These are phyloP conservation scores for Laothoe populi DNA, from an alignment of 2,888 invertebrate genomes.

Conservation along the genomic window DNA sequence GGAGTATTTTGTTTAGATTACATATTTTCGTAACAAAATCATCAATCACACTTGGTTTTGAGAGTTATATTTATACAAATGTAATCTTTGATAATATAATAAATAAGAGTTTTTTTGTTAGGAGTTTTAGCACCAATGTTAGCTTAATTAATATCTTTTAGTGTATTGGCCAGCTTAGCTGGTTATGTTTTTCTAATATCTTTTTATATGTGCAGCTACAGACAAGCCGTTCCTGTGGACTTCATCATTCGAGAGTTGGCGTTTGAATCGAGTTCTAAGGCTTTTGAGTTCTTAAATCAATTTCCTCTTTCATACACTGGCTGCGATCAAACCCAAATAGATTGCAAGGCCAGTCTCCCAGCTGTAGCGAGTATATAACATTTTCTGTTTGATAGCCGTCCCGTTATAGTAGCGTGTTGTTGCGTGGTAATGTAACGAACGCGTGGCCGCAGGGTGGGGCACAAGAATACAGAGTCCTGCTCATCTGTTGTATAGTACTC, in stretches of 20 bases:
- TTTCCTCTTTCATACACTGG: conserved; percentile 91
- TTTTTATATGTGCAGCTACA: conserved; percentile 92
- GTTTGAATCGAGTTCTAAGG: conserved; percentile 93
- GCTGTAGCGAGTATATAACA: conserved; percentile 84
- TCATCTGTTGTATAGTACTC: conserved; percentile 58
- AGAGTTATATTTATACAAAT: neutral
- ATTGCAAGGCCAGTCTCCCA: conserved; percentile 94
- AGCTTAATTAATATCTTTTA: neutral
- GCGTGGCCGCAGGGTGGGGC: conserved; percentile 54
- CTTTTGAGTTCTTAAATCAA: conserved; percentile 94
- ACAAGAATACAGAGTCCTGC: conserved; percentile 53
- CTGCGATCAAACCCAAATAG: conserved; percentile 89
- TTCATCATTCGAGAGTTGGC: conserved; percentile 95
- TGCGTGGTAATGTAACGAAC: conserved; percentile 76
- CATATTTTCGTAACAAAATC: no score
- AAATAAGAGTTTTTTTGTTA: neutral
- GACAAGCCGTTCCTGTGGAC: conserved; percentile 94
- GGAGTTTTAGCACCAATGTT: conserved; percentile 14
- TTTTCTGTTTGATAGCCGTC: conserved; percentile 71
- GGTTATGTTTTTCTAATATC: conserved; percentile 70
- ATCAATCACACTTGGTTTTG: no score
- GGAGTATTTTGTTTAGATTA: no score
- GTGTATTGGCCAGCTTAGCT: conserved; percentile 58
- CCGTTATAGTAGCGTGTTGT: conserved; percentile 65
- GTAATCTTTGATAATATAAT: neutral